Evolutionary conservation across 1,140 invertebrate species (phyloP).

Genomic region (Piezodorus guildinii): DNA sequence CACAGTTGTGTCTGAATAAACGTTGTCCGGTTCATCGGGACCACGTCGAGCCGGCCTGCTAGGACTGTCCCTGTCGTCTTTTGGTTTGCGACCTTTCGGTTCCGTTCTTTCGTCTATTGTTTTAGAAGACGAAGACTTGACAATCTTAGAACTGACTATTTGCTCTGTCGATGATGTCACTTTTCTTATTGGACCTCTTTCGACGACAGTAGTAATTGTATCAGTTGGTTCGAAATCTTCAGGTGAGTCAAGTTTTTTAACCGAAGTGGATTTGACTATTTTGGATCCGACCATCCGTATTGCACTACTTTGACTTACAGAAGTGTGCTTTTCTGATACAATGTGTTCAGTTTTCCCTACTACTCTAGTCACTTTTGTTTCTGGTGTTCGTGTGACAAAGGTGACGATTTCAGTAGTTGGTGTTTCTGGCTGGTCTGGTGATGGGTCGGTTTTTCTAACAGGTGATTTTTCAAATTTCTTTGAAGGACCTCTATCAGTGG

Average conservation of each 20-base stretch:
- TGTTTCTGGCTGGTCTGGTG: not conserved
- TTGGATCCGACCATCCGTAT: slow-evolving; percentile 25
- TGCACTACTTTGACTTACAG: not conserved
- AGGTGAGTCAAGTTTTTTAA: not conserved
- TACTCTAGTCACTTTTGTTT: too few relatives aligned
- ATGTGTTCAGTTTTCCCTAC: not conserved
- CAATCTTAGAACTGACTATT: not conserved
- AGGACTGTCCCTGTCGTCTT: not conserved
- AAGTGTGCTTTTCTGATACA: not conserved
- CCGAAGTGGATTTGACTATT: slow-evolving; percentile 20
- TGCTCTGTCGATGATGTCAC: not conserved
- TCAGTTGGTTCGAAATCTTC: not conserved
- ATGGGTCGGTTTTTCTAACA: too few relatives aligned
- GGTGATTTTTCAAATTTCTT: not conserved
- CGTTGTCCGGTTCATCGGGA: not conserved
- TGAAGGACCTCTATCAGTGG: not conserved
- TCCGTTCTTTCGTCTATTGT: not conserved
- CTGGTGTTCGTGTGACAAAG: not conserved
- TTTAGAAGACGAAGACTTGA: not conserved
- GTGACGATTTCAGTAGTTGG: not conserved
- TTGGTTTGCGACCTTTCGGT: not conserved
- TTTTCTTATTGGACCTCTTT: not conserved
- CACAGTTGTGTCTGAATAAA: not conserved
- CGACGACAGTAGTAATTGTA: not conserved
- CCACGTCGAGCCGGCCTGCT: not conserved